Evolutionary conservation across 1,140 invertebrate genomes (phyloP).

Genomic region (Paramacrobiotus metropolitanus): DNA sequence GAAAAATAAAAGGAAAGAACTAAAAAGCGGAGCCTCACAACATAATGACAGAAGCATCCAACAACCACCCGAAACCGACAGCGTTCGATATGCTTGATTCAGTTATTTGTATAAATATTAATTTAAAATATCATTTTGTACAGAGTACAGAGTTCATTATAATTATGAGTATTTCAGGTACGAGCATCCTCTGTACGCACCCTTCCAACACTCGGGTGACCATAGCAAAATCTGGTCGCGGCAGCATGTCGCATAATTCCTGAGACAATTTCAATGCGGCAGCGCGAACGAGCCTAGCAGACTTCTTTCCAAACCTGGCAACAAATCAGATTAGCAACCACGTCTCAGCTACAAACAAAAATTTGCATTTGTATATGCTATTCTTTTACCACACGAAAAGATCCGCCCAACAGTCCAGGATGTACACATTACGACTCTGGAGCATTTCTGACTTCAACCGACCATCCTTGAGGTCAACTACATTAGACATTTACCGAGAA

Average conservation of each 20-base stretch:
- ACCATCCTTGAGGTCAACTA: slow-evolving; percentile 27
- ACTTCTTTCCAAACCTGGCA: slow-evolving; percentile 88
- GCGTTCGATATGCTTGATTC: too few species aligned
- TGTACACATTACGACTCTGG: slow-evolving; percentile 81
- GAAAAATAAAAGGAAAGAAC: slow-evolving; percentile 9
- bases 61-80: slow-evolving; percentile 1
- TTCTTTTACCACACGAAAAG: slow-evolving; percentile 85
- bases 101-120: too few species aligned
- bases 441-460: slow-evolving; percentile 42
- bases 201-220: slow-evolving; percentile 50
- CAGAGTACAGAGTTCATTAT: too few species aligned
- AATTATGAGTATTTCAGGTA: too few species aligned
- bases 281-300: slow-evolving; percentile 73
- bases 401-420: slow-evolving; percentile 81
- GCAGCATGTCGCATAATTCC: slow-evolving; percentile 65
- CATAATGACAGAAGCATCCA: too few species aligned
- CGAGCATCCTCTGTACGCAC: slow-evolving; percentile 19
- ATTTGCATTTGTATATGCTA: not conserved
- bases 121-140: too few species aligned
- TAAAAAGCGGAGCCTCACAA: too few species aligned
- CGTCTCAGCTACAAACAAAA: slow-evolving; percentile 5
- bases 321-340: slow-evolving; percentile 11
- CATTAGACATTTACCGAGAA: too few species aligned
- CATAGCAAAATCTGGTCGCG: slow-evolving; percentile 59
- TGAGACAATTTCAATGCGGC: slow-evolving; percentile 86